Conservation (phyloP, 2,797 vertebrate species). For the Percopsis omiscomaycus region DNA sequence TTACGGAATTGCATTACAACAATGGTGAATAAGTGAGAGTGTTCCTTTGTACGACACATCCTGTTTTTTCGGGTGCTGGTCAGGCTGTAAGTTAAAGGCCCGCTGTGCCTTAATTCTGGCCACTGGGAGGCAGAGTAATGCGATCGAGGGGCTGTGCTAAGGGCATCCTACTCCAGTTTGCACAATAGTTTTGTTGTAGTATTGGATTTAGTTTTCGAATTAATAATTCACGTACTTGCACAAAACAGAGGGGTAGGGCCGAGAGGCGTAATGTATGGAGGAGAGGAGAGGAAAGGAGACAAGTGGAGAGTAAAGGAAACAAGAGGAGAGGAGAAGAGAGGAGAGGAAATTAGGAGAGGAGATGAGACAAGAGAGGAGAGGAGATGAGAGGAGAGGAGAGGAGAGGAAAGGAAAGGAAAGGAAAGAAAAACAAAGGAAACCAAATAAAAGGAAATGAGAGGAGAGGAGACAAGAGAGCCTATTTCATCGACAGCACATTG, state of each 20-base stretch:
- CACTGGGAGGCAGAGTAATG: no score
- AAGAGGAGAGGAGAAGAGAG: slow-evolving; percentile 2
- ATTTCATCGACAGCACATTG: slow-evolving; percentile 51
- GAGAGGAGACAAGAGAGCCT: slow-evolving; percentile 25
- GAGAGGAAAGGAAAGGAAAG: background rate
- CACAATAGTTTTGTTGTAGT: background rate
- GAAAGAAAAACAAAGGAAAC: slow-evolving; percentile 12
- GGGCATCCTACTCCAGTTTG: no score
- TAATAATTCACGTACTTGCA: background rate
- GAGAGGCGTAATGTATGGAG: background rate
- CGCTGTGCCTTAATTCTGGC: no score
- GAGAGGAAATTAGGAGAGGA: background rate
- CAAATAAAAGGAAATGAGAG: slow-evolving; percentile 25
- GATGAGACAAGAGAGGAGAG: slow-evolving; percentile 13
- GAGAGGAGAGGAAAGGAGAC: slow-evolving; percentile 8
- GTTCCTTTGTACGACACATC: slow-evolving; percentile 34
- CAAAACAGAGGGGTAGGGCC: slow-evolving; percentile 2
- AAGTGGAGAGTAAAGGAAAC: slow-evolving; percentile 24
- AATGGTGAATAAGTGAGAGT: slow-evolving; percentile 50
- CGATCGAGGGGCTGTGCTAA: no score
- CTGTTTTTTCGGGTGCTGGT: slow-evolving; percentile 42
- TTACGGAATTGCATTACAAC: slow-evolving; percentile 53
- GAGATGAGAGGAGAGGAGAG: background rate
- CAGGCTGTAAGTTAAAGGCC: slow-evolving; percentile 16
- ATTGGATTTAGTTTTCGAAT: background rate